Evolutionary conservation across 2,113 vertebrate genomes (phyloP).

Genomic region (Pungitius pungitius): DNA sequence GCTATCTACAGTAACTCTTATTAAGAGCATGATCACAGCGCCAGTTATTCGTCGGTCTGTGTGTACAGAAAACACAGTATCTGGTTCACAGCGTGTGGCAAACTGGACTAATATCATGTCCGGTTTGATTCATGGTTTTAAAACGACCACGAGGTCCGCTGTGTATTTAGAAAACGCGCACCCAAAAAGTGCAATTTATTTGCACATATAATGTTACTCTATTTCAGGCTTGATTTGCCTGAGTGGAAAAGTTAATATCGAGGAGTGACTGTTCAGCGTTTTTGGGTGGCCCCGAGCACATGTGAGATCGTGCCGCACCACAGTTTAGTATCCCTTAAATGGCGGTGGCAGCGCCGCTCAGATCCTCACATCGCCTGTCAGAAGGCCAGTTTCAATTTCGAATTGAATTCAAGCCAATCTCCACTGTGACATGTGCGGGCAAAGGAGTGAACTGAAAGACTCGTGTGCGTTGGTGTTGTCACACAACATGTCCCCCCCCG

Average conservation of each 20-base stretch:
- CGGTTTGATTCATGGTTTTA: constrained; percentile 55
- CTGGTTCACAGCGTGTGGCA: constrained; percentile 42
- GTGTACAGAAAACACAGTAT: constrained; percentile 40
- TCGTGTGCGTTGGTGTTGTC: constrained; percentile 4
- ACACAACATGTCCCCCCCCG: constrained; percentile 12
- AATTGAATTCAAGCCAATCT: constrained; percentile 35
- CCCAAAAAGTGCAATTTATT: constrained; percentile 72
- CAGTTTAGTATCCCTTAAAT: constrained; percentile 46
- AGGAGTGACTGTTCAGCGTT: constrained; percentile 69
- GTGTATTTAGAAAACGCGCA: constrained; percentile 64
- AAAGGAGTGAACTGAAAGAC: constrained; percentile 17
- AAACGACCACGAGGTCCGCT: constrained; percentile 39
- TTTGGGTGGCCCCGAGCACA: constrained; percentile 72
- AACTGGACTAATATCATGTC: constrained; percentile 44
- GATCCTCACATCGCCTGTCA: constrained; percentile 44
- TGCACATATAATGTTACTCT: constrained; percentile 74
- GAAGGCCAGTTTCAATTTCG: constrained; percentile 46
- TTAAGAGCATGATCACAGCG: constrained; percentile 64
- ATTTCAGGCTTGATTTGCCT: constrained; percentile 72
- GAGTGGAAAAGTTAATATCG: constrained; percentile 78
- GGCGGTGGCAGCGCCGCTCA: constrained; percentile 45
- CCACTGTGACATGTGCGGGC: constrained; percentile 8
- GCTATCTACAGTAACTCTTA: constrained; percentile 61
- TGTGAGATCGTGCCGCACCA: constrained; percentile 49
- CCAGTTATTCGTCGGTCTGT: constrained; percentile 44